phyloP scores from a whole-genome alignment of 2,113 vertebrate genomes.

The Triplophysa rosa region DNA sequence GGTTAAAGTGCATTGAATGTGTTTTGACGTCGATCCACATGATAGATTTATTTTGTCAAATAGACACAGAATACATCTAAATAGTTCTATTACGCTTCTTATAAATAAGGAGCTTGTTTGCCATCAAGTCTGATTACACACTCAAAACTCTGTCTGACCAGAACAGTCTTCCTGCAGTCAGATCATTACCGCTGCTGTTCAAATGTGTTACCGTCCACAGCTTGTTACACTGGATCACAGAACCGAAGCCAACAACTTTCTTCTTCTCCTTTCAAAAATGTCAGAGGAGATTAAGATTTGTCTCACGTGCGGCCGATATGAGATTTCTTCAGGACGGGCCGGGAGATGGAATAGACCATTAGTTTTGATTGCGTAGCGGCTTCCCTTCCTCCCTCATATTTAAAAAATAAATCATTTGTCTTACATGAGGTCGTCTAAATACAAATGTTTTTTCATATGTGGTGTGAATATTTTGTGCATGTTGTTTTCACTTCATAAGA shows the following conservation, averaged over 20 bases:
- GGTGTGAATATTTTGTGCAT: neutral
- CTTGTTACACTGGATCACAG: slow-evolving; percentile 11
- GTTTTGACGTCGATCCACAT: too few relatives aligned
- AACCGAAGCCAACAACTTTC: slow-evolving; percentile 12
- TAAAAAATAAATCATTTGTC: neutral
- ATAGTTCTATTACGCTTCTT: neutral
- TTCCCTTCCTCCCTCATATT: slow-evolving; percentile 31
- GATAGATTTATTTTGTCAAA: neutral
- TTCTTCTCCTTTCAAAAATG: slow-evolving; percentile 21
- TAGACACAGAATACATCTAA: neutral
- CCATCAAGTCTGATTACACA: neutral
- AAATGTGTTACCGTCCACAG: slow-evolving; percentile 11
- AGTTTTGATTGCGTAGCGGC: slow-evolving; percentile 33
- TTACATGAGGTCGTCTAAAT: neutral
- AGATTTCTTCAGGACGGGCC: slow-evolving; percentile 43
- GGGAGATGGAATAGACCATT: slow-evolving; percentile 50
- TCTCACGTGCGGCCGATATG: slow-evolving; percentile 45
- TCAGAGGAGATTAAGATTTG: slow-evolving; percentile 46
- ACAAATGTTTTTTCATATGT: neutral
- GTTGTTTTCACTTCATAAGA: neutral
- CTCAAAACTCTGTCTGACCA: neutral
- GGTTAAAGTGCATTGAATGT: too few relatives aligned
- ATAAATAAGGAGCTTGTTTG: neutral
- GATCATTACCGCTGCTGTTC: slow-evolving; percentile 28
- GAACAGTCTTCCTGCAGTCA: slow-evolving; percentile 8